Evolutionary conservation across 2,113 vertebrate species (phyloP).

Genomic region (Archilochus colubris): DNA sequence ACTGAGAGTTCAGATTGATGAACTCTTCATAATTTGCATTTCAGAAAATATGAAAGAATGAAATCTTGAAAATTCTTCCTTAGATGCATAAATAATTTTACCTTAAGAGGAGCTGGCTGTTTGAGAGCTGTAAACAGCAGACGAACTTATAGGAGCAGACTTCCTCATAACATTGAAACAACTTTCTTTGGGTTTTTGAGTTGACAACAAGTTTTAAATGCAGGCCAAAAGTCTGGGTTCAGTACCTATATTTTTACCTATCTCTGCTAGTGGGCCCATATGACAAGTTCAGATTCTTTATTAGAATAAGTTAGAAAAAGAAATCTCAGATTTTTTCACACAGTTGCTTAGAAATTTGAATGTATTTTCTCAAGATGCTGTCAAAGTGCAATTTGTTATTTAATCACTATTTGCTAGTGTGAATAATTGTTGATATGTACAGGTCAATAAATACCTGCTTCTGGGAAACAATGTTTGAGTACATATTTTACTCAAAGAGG

Average conservation of each 20-base stretch:
- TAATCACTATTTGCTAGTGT: background rate
- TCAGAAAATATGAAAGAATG: background rate
- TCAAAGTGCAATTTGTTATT: background rate
- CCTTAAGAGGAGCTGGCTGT: background rate
- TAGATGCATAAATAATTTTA: background rate
- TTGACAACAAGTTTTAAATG: background rate
- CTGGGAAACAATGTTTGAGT: background rate
- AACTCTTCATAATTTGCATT: background rate
- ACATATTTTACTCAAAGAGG: background rate
- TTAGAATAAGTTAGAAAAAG: background rate
- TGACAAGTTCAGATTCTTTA: background rate
- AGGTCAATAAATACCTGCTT: background rate
- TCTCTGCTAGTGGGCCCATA: background rate
- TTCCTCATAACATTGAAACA: accelerated
- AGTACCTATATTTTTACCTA: background rate
- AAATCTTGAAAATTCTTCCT: background rate
- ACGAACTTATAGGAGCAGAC: background rate
- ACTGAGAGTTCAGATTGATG: background rate
- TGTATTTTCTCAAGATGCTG: background rate
- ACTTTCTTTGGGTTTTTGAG: background rate
- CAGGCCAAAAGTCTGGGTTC: background rate
- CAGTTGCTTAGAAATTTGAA: background rate
- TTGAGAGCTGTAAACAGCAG: background rate
- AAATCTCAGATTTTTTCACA: background rate
- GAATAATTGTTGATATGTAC: background rate